Conservation (phyloP, 2,888 invertebrate genomes). For the Acanthococcus lagerstroemiae region DNA sequence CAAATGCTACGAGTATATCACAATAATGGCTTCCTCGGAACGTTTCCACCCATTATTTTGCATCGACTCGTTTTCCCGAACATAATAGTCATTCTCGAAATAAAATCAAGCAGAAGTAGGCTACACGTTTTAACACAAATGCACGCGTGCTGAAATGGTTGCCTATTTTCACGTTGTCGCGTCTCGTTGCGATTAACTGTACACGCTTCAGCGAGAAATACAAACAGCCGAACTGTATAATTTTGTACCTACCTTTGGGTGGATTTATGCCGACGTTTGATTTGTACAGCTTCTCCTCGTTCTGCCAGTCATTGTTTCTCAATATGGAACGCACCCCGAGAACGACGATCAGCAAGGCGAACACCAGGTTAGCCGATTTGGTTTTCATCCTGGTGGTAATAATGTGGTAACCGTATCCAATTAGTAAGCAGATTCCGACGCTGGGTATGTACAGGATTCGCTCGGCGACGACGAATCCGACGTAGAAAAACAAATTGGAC, state of each 20-base stretch:
- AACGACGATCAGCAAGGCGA: conserved; percentile 50
- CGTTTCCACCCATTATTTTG: too few relatives aligned
- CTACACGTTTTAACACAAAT: too few relatives aligned
- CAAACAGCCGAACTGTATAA: too few relatives aligned
- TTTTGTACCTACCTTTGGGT: conserved; percentile 73
- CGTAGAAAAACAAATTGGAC: conserved; percentile 90
- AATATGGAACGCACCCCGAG: conserved; percentile 61
- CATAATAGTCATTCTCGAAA: too few relatives aligned
- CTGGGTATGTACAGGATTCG: conserved; percentile 90
- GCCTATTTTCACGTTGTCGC: too few relatives aligned
- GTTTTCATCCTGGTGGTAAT: conserved; percentile 44
- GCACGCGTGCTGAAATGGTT: too few relatives aligned
- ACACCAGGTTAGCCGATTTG: conserved; percentile 38
- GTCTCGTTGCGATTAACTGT: too few relatives aligned
- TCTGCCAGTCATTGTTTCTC: conserved; percentile 80
- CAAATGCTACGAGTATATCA: too few relatives aligned
- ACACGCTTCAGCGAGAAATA: not conserved
- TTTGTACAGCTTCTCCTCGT: conserved; percentile 82
- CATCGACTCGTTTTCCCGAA: too few relatives aligned
- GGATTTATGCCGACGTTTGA: conserved; percentile 87
- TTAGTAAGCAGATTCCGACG: conserved; percentile 81
- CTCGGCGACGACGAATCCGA: conserved; percentile 95
- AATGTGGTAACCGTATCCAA: conserved; percentile 60
- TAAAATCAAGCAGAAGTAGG: too few relatives aligned
- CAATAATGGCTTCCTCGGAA: too few relatives aligned